Evolutionary conservation across 2,113 vertebrate genomes (phyloP), one percentile per base, ranked within the genome.

Genomic region (Tragelaphus strepsiceros): DNA sequence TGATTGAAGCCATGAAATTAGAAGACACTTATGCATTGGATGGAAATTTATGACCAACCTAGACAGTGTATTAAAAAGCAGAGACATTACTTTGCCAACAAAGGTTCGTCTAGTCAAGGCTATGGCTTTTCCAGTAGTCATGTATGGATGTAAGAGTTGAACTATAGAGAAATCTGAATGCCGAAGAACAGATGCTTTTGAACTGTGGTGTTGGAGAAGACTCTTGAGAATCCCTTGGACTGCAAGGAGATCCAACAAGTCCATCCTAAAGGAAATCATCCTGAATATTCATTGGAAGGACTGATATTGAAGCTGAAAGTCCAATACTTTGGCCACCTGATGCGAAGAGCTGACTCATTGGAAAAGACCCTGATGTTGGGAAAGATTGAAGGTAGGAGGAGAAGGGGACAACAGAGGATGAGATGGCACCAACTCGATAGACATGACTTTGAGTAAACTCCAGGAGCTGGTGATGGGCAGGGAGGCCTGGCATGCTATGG

Each of bases 121-220:
- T 16, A 19, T 67, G 32, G 3, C 16, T 67, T 67, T n/a, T 17
- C 62, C 7, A n/a, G 15, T n/a, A n/a, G 15, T n/a, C 62, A n/a
- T n/a, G 1, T 64, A 64, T 9, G 3, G 32, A n/a, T n/a, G 32
- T 64, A 16, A 67, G 62, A n/a, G 30, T 64, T 64, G 62, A 30
- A 64, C 32, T n/a, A n/a, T 7, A 67, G 19, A 32, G 4, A n/a
- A 67, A n/a, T 17, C 16, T n/a, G 16, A n/a, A 1, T 0, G 1
- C 7, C 0, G 1, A 67, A n/a, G 32, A n/a, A 67, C 4, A n/a
- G 32, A 67, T 4, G 32, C 32, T 67, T 67, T 67, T n/a, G 32
- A 67, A 67, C 16, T n/a, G 3, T 67, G 32, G 32, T 67, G 62
- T 2, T 67, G 15, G 62, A 4, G 62, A 67, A 67, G 62, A n/a